phyloP scores from a whole-genome alignment of 2,113 vertebrate genomes.

The Hypocryptadius cinnamomeus region DNA sequence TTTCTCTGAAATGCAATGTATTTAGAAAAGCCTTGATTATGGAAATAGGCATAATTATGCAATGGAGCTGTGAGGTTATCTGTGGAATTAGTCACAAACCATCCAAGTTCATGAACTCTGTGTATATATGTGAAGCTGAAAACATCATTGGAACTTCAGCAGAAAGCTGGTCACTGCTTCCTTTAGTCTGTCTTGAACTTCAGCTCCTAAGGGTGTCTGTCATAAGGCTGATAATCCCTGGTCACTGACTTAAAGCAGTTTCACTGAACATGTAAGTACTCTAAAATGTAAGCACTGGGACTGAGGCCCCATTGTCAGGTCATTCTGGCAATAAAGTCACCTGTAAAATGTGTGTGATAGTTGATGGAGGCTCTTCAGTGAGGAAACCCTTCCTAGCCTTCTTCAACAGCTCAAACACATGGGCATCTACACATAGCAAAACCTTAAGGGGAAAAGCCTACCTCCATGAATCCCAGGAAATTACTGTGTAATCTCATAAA shows the following conservation, averaged over 20 bases:
- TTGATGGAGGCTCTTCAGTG: not conserved
- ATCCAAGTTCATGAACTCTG: not conserved
- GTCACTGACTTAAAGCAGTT: not conserved
- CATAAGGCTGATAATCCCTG: not conserved
- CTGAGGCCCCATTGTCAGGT: not conserved
- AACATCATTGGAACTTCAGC: not conserved
- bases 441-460: not conserved
- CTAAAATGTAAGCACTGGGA: not conserved
- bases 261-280: not conserved
- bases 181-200: not conserved
- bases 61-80: not conserved
- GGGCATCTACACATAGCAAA: not conserved
- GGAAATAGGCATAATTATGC: not conserved
- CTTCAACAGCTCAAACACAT: not conserved
- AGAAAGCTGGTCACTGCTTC: not conserved
- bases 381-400: not conserved
- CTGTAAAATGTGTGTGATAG: not conserved
- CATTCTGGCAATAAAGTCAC: not conserved
- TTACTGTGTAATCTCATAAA: not conserved
- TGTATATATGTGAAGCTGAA: rapidly evolving
- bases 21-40: not conserved
- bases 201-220: not conserved
- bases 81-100: not conserved
- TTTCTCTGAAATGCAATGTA: not conserved
- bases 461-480: not conserved